A percentile compares a stretch with the other conserved stretches of the same genome.
These are phyloP conservation scores for Euproctis similis DNA, from an alignment of 2,888 invertebrate genomes.

Conservation along the genomic window DNA sequence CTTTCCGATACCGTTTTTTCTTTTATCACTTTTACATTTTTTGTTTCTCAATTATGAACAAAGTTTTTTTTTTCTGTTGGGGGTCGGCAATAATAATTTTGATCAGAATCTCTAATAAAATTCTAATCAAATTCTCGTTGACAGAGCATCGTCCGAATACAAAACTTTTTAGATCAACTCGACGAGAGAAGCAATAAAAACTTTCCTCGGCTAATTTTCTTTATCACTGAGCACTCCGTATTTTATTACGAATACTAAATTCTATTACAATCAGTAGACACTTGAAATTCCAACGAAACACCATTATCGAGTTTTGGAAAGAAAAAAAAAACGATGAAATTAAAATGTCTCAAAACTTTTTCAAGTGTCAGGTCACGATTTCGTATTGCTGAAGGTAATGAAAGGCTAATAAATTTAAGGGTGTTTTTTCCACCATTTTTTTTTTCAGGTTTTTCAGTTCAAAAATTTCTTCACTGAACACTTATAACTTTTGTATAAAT, in stretches of 20 bases:
- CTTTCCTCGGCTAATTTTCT: constrained; percentile 21
- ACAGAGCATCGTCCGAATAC: constrained; percentile 6
- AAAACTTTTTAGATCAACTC: constrained; percentile 16
- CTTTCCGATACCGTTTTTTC: too few species aligned
- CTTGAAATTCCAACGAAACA: constrained; percentile 16
- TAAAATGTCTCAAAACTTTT: constrained; percentile 25
- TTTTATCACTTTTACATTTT: too few species aligned
- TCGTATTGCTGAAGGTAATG: too few species aligned
- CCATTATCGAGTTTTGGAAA: constrained; percentile 21
- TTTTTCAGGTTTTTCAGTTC: too few species aligned
- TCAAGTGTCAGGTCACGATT: constrained; percentile 10
- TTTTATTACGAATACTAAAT: constrained; percentile 26
- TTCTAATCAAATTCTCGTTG: constrained; percentile 1
- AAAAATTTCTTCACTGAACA: too few species aligned
- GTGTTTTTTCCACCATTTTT: too few species aligned
- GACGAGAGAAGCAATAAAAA: constrained; percentile 14
- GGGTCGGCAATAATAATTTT: too few species aligned
- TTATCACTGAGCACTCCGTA: constrained; percentile 20
- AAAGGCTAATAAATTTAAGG: too few species aligned
- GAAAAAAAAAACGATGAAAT: constrained; percentile 24
- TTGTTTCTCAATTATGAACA: too few species aligned
- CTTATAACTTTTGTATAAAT: too few species aligned
- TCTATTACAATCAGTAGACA: constrained; percentile 26
- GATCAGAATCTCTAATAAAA: background rate
- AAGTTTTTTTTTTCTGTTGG: too few species aligned